Conservation (phyloP, 2,113 vertebrate genomes). For the Arizona elegans region DNA sequence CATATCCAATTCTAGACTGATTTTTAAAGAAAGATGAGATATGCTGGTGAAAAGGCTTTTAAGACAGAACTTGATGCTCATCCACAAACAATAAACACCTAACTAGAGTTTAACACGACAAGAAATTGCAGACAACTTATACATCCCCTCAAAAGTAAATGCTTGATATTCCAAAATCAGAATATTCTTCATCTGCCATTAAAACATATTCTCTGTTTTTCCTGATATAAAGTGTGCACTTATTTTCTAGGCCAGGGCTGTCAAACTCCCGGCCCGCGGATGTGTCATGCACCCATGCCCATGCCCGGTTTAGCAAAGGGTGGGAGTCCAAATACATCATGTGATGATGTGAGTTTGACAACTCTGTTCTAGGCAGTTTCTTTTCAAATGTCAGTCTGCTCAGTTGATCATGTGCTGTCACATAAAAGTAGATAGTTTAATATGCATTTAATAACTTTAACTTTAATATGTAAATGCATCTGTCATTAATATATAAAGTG, state of each 20-base stretch:
- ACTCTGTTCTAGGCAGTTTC: background rate
- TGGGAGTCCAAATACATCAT: too few species aligned
- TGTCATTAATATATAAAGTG: background rate
- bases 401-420: background rate
- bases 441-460: background rate
- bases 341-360: too few species aligned
- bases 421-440: background rate
- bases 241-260: background rate
- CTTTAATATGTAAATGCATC: background rate
- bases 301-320: too few species aligned
- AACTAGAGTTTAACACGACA: background rate
- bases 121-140: background rate
- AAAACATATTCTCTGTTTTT: background rate
- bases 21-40: conserved; percentile 32
- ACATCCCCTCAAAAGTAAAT: background rate
- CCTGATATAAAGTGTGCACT: background rate
- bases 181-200: background rate
- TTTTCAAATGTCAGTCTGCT: background rate
- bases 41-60: fast-evolving
- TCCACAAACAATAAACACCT: background rate
- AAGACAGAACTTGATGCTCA: background rate
- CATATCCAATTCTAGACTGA: fast-evolving
- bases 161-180: background rate
- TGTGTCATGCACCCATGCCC: too few species aligned
- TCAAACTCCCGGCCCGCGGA: too few species aligned